phyloP scores from a whole-genome alignment of 2,888 invertebrate species.

The Drosophila meridiana region DNA sequence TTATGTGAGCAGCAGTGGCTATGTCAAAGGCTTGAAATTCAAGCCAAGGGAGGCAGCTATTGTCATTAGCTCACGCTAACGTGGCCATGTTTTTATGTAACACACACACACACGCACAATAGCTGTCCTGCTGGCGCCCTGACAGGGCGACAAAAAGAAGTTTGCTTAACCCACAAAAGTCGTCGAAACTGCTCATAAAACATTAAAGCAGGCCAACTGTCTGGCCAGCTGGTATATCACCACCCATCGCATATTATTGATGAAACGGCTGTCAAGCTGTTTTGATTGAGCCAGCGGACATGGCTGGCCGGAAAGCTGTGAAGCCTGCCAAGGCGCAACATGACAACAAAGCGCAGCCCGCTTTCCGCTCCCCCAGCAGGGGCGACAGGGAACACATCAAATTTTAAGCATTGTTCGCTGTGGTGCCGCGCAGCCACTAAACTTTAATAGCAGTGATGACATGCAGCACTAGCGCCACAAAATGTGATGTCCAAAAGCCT shows the following conservation, averaged over 20 bases:
- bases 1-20: constrained; percentile 49
- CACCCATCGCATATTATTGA: constrained; percentile 58
- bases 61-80: constrained; percentile 50
- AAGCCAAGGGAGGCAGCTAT: constrained; percentile 35
- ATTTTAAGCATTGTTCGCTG: constrained; percentile 43
- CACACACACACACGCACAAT: constrained; percentile 13
- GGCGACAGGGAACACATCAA: constrained; percentile 53
- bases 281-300: constrained; percentile 44
- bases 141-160: constrained; percentile 30
- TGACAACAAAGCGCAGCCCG: constrained; percentile 16
- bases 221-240: neutral
- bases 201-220: constrained; percentile 29
- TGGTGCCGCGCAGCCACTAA: constrained; percentile 47
- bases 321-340: constrained; percentile 20
- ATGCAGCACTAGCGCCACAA: constrained; percentile 30
- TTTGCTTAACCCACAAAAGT: constrained; percentile 48
- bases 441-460: constrained; percentile 62
- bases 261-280: constrained; percentile 70
- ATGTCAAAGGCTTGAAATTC: constrained; percentile 55
- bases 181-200: constrained; percentile 35
- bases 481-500: constrained; percentile 44
- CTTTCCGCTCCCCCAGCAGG: constrained; percentile 5
- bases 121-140: constrained; percentile 8
- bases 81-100: constrained; percentile 14
- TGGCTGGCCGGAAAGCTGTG: constrained; percentile 31